phyloP scores from a whole-genome alignment of 2,113 vertebrate genomes.

The Bostrychus sinensis region DNA sequence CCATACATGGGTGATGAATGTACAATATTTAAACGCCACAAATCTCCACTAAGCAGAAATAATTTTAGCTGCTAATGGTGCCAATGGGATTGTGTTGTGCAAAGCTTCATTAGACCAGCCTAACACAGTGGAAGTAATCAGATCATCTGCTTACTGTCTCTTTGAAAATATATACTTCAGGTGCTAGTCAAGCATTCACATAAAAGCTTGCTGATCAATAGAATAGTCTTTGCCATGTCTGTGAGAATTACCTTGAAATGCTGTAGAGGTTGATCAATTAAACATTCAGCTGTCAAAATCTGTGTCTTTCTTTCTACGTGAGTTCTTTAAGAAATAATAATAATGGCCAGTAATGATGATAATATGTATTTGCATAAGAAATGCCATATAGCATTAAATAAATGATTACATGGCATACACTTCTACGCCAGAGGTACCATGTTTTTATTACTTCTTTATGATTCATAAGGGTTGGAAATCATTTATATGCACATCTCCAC shows the following conservation, averaged over 20 bases:
- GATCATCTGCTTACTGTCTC: slow-evolving; percentile 45
- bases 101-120: slow-evolving; percentile 18
- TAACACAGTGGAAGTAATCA: slow-evolving; percentile 37
- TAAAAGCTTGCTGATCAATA: slow-evolving; percentile 34
- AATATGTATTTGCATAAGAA: no score
- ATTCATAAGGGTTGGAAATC: slow-evolving; percentile 11
- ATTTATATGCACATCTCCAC: slow-evolving; percentile 29
- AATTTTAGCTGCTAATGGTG: slow-evolving; percentile 42
- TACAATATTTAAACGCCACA: slow-evolving; percentile 30
- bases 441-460: no score
- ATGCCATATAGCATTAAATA: neutral
- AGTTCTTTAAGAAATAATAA: no score
- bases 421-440: no score
- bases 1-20: slow-evolving; percentile 35
- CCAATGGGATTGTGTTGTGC: slow-evolving; percentile 32
- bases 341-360: no score
- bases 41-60: neutral
- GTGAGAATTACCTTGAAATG: slow-evolving; percentile 7
- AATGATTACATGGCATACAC: no score
- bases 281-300: no score
- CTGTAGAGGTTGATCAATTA: neutral
- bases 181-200: slow-evolving; percentile 29
- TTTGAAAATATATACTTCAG: slow-evolving; percentile 17
- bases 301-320: no score
- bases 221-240: slow-evolving; percentile 25